Conservation (phyloP, 2,888 invertebrate genomes). For the Anticlea derivata region DNA sequence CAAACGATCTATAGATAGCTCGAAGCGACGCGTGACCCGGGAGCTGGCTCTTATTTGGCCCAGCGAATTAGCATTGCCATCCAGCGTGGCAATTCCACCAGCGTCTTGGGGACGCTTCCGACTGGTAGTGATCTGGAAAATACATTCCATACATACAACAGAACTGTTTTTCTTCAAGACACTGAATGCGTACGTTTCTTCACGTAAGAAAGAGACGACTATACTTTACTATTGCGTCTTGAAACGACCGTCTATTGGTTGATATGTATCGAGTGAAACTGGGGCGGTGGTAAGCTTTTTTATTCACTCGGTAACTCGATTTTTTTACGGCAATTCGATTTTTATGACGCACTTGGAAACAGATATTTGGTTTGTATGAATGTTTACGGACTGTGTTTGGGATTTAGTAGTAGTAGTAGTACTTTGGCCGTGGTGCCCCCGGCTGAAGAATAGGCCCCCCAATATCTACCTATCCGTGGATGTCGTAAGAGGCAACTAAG, state of each 20-base stretch:
- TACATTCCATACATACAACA: conserved; percentile 4
- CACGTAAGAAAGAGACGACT: conserved; percentile 37
- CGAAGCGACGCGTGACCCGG: too few relatives aligned
- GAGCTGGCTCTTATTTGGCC: too few relatives aligned
- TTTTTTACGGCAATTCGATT: conserved; percentile 60
- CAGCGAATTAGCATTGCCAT: too few relatives aligned
- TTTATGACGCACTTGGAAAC: conserved; percentile 64
- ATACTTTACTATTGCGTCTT: conserved; percentile 38
- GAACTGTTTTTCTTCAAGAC: not conserved
- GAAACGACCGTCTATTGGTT: conserved; percentile 52
- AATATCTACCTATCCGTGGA: too few relatives aligned
- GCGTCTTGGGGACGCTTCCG: too few relatives aligned
- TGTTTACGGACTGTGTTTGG: conserved; percentile 46
- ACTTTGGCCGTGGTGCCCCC: too few relatives aligned
- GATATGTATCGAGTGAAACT: conserved; percentile 56
- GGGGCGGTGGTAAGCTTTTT: conserved; percentile 42
- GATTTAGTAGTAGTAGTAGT: too few relatives aligned
- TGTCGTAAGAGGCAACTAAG: too few relatives aligned
- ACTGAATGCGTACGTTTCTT: not conserved
- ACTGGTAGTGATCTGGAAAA: too few relatives aligned
- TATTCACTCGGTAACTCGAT: conserved; percentile 34
- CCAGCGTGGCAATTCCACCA: too few relatives aligned
- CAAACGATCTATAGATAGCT: too few relatives aligned
- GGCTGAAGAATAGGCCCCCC: too few relatives aligned
- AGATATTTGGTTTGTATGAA: conserved; percentile 48